Evolutionary conservation across 1,140 invertebrate genomes (phyloP).

Genomic region (Hirudo medicinalis): DNA sequence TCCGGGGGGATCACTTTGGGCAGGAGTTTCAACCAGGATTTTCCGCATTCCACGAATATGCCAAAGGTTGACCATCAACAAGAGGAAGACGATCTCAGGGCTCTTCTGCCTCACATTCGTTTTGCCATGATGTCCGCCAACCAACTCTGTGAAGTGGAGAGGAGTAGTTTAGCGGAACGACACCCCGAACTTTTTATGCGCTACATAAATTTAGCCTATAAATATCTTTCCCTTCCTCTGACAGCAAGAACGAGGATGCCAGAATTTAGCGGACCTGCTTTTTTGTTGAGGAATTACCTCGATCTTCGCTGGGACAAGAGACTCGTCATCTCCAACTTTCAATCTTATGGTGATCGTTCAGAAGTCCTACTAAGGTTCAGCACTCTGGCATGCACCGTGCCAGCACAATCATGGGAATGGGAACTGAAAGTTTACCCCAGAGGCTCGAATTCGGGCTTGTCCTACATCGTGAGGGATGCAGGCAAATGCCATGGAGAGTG

Average conservation of each 20-base stretch:
- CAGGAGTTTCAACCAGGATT: constrained; percentile 28
- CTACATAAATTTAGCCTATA: constrained; percentile 40
- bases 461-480: too few species aligned
- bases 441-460: constrained; percentile 28
- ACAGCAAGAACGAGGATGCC: constrained; percentile 33
- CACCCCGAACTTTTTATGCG: constrained; percentile 35
- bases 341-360: constrained; percentile 28
- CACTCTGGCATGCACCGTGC: constrained; percentile 39
- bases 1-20: too few species aligned
- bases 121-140: constrained; percentile 43
- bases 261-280: constrained; percentile 35
- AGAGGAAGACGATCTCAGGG: constrained; percentile 29
- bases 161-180: constrained; percentile 29
- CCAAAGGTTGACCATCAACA: constrained; percentile 24
- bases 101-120: constrained; percentile 31
- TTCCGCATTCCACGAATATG: constrained; percentile 20
- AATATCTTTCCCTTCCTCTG: constrained; percentile 40
- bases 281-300: constrained; percentile 41
- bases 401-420: constrained; percentile 42
- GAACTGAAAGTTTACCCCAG: constrained; percentile 38
- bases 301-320: constrained; percentile 42
- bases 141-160: constrained; percentile 39
- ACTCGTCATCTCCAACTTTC: constrained; percentile 34
- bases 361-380: constrained; percentile 37
- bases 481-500: constrained; percentile 31